Evolutionary conservation across 1,140 invertebrate genomes (phyloP), one percentile per base, ranked within the genome.

Genomic region (Zaprionus taronus): DNA sequence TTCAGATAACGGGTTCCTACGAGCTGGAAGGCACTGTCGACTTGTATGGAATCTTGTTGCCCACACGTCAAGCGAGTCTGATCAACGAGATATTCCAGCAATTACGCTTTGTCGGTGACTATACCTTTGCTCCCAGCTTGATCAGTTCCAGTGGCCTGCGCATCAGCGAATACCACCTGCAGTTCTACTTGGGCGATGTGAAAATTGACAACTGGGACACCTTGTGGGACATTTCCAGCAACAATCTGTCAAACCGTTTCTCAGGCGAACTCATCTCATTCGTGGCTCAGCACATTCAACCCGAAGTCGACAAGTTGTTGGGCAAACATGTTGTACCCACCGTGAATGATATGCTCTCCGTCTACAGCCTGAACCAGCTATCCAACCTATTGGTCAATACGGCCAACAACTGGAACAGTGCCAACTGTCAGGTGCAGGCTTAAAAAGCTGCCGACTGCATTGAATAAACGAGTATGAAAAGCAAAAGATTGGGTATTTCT

Each of bases 161-260:
- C n/a, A 53, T 91, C 4, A 55, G 64, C 7, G 57, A 91, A 38
- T 62, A 78, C 17, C 57, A 82, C 55, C 57, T 80, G 51, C 57
- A 80, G 4, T 72, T 91, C 31, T 91, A 76, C 20, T 12, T 91
- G 63, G 81, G 69, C 2, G 77, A 78, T 22, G 57, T 77, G 0
- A 58, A 58, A 7, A 38, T 76, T 2, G 72, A 91, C 31, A 91
- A 84, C 72, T 87, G 89, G 89, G 86, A 91, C 56, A 55, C 67
- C 1, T 36, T 91, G 34, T 80, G 72, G 86, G 68, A 72, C 53
- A 82, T 87, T 57, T 66, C 89, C 0, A 38, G 38, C 44, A 91
- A 91, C 72, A 77, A 84, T 24, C 84, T 84, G 20, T 60, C 44
- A 22, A 87, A 91, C 36, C 20, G 51, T 1, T 63, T 14, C 6